Conservation (phyloP, 2,888 invertebrate species). For the Theretra japonica region DNA sequence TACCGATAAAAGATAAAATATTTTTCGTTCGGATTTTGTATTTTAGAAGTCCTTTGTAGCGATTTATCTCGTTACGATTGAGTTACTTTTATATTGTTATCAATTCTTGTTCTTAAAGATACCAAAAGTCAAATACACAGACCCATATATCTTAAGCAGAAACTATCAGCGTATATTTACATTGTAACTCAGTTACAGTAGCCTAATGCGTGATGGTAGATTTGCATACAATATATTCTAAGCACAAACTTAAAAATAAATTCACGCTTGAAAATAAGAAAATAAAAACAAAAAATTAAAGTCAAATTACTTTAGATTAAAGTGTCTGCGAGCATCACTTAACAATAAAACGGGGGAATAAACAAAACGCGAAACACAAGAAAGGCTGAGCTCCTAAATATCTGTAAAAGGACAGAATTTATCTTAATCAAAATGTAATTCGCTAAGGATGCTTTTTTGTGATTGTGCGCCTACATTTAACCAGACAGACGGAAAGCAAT, state of each 20-base stretch:
- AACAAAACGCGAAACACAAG: not conserved
- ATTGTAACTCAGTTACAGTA: too few species aligned
- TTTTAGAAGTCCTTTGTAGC: too few species aligned
- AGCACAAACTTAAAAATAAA: not conserved
- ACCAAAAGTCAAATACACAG: too few species aligned
- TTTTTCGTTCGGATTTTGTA: too few species aligned
- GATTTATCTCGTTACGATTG: too few species aligned
- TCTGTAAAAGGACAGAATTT: conserved; percentile 41
- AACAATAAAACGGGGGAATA: conserved; percentile 24
- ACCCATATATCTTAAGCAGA: too few species aligned
- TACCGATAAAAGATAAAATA: too few species aligned
- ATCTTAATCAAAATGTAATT: conserved; percentile 50
- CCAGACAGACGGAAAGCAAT: conserved; percentile 46
- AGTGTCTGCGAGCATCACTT: conserved; percentile 1
- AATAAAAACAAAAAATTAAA: not conserved
- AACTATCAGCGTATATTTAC: too few species aligned
- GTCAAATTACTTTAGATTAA: conserved; percentile 8
- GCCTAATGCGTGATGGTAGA: too few species aligned
- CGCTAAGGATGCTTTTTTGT: conserved; percentile 42
- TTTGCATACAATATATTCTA: not conserved
- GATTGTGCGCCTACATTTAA: conserved; percentile 44
- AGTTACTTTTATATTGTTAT: too few species aligned
- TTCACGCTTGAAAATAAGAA: not conserved
- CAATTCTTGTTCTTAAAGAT: too few species aligned
- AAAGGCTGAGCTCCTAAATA: conserved; percentile 38